phyloP scores from a whole-genome alignment of 92 coral and sea anemone species.

The Virgularia gustaviana region DNA sequence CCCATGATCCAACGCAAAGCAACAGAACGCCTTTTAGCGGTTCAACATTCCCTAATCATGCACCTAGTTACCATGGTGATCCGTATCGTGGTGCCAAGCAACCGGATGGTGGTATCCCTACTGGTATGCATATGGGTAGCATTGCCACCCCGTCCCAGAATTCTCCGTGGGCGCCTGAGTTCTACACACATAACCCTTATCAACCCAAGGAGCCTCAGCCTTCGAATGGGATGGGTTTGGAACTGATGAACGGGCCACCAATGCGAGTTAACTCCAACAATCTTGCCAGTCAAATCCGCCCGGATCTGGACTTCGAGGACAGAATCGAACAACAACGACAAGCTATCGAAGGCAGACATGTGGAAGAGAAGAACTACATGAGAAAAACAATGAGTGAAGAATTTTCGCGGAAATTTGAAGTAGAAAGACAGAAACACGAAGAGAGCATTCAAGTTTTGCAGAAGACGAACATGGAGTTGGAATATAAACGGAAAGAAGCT shows the following conservation, averaged over 20 bases:
- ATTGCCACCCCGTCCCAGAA: not conserved
- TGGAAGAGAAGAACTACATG: conserved; percentile 69
- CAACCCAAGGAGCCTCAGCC: not conserved
- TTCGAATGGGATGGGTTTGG: conserved; percentile 30
- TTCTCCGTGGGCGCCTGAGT: conserved; percentile 5
- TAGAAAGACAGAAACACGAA: conserved; percentile 69
- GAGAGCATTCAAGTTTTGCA: conserved; percentile 64
- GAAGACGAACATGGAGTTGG: conserved; percentile 71
- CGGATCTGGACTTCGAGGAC: conserved; percentile 91
- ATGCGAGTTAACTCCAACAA: conserved; percentile 72
- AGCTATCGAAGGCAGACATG: conserved; percentile 64
- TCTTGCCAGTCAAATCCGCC: conserved; percentile 73
- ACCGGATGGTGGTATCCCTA: not conserved
- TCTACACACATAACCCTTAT: conserved; percentile 4
- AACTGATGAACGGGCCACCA: conserved; percentile 13
- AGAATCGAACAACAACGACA: conserved; percentile 84
- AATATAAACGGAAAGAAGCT: conserved; percentile 85
- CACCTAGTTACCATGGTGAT: not conserved
- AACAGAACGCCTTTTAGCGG: too few relatives aligned
- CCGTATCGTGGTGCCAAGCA: not conserved
- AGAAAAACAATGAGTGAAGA: conserved; percentile 76
- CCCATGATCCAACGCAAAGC: too few relatives aligned
- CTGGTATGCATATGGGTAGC: not conserved
- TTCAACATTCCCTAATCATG: too few relatives aligned
- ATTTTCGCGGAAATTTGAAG: conserved; percentile 61